phyloP scores from a whole-genome alignment of 1,140 invertebrate genomes.

The Drosophila yakuba region DNA sequence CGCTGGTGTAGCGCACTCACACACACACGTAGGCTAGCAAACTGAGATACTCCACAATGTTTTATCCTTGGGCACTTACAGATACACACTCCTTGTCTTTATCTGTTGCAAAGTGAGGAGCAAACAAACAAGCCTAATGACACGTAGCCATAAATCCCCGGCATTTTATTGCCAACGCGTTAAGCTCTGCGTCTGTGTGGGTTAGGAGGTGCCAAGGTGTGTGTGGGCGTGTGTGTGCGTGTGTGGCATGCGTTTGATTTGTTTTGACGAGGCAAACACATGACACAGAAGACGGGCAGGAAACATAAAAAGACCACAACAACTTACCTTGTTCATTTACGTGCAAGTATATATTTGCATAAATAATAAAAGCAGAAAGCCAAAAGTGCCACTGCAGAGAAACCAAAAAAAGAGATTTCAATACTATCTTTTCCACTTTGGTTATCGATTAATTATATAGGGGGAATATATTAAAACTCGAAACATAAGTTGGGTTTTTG shows the following conservation, averaged over 20 bases:
- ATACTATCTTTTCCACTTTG: not conserved
- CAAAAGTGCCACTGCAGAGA: slow-evolving; percentile 19
- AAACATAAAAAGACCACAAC: slow-evolving; percentile 68
- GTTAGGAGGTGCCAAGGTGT: slow-evolving; percentile 6
- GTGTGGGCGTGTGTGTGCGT: slow-evolving; percentile 3
- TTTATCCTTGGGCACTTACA: slow-evolving; percentile 11
- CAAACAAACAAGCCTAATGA: slow-evolving; percentile 74
- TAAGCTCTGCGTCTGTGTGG: slow-evolving; percentile 48
- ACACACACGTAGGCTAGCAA: not conserved
- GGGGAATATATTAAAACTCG: no score
- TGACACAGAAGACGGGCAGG: slow-evolving; percentile 43
- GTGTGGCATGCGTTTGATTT: slow-evolving; percentile 68
- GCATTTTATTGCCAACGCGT: slow-evolving; percentile 66
- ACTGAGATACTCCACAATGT: slow-evolving; percentile 11
- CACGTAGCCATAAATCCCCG: slow-evolving; percentile 76
- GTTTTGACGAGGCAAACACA: slow-evolving; percentile 71
- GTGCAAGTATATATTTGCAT: slow-evolving; percentile 74
- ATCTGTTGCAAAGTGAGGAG: slow-evolving; percentile 41
- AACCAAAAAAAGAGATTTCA: slow-evolving; percentile 5
- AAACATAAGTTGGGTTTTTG: no score
- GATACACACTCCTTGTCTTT: slow-evolving; percentile 16
- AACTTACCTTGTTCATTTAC: slow-evolving; percentile 80
- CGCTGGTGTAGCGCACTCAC: slow-evolving; percentile 6
- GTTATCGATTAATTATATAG: no score
- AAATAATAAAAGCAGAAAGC: slow-evolving; percentile 54